Evolutionary conservation across 1,140 invertebrate genomes (phyloP).

Genomic region (Aethina tumida): DNA sequence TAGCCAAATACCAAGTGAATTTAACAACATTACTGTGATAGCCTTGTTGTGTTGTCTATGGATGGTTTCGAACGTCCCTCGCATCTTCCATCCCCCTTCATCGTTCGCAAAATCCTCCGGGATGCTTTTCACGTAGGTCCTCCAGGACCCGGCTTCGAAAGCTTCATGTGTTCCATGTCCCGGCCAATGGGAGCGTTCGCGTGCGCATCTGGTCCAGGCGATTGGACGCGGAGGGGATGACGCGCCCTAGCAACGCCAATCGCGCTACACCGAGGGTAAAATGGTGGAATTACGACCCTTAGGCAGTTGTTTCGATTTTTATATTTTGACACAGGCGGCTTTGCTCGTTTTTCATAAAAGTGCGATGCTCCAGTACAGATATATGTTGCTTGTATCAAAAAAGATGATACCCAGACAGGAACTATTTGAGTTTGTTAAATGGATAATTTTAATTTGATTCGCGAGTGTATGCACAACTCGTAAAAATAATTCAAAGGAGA

Average conservation of each 20-base stretch:
- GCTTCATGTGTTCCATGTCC: slow-evolving; percentile 8
- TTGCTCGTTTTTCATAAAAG: slow-evolving; percentile 23
- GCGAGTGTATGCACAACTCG: too few relatives aligned
- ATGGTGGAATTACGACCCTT: slow-evolving; percentile 26
- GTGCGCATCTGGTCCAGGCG: slow-evolving; percentile 8
- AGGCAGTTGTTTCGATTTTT: slow-evolving; percentile 29
- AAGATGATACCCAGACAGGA: too few relatives aligned
- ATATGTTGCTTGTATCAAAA: too few relatives aligned
- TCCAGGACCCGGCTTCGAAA: slow-evolving; percentile 7
- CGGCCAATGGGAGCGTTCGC: slow-evolving; percentile 18
- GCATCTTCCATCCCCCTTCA: slow-evolving; percentile 8
- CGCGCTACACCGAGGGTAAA: slow-evolving; percentile 17
- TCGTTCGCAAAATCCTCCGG: not conserved
- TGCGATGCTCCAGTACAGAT: too few relatives aligned
- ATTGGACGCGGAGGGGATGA: slow-evolving; percentile 16
- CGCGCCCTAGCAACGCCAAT: slow-evolving; percentile 30
- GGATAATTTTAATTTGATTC: too few relatives aligned
- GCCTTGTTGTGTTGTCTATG: slow-evolving; percentile 33
- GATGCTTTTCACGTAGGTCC: slow-evolving; percentile 7
- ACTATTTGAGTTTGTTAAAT: too few relatives aligned
- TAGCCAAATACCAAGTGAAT: slow-evolving; percentile 37
- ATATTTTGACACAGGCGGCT: slow-evolving; percentile 27
- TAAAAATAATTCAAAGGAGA: too few relatives aligned
- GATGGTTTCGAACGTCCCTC: slow-evolving; percentile 8
- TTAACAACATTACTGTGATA: slow-evolving; percentile 39